phyloP scores from a whole-genome alignment of 2,797 vertebrate genomes.

The Huso huso region DNA sequence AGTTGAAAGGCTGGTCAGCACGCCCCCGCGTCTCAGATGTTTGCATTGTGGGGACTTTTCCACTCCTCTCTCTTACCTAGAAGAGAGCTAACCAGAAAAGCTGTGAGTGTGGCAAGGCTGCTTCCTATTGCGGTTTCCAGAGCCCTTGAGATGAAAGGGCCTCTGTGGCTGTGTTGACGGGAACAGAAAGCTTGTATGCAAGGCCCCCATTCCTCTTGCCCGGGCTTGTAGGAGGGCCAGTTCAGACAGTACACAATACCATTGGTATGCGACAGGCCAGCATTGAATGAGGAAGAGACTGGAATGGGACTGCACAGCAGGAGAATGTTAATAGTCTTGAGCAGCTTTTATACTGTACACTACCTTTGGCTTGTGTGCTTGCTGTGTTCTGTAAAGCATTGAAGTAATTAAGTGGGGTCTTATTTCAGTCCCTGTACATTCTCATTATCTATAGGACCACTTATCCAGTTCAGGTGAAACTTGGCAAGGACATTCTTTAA shows the following conservation, averaged over 20 bases:
- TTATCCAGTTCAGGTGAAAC: no score
- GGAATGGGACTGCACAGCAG: conserved; percentile 22
- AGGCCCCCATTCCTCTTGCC: conserved; percentile 23
- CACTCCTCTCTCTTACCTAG: conserved; percentile 47
- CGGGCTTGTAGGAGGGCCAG: conserved; percentile 28
- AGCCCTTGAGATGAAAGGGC: conserved; percentile 10
- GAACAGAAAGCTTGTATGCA: conserved; percentile 15
- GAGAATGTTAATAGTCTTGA: not conserved
- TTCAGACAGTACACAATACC: conserved; percentile 37
- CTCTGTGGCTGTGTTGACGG: conserved; percentile 17
- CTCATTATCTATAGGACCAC: no score
- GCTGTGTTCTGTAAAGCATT: no score
- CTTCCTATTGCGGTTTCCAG: conserved; percentile 49
- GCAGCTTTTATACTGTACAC: fast-evolving
- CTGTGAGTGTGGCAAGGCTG: conserved; percentile 41
- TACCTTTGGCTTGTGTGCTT: conserved; percentile 14
- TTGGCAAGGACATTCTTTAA: no score
- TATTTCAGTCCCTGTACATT: no score
- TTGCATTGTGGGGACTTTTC: conserved; percentile 74
- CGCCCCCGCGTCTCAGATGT: conserved; percentile 45
- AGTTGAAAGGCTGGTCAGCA: conserved; percentile 41
- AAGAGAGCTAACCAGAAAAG: conserved; percentile 48
- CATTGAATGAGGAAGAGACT: conserved; percentile 32
- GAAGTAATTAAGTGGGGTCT: no score
- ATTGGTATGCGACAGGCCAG: conserved; percentile 34